Evolutionary conservation across 35 echinoderm and acorn worm genomes (phyloP).

Genomic region (Lytechinus pictus): DNA sequence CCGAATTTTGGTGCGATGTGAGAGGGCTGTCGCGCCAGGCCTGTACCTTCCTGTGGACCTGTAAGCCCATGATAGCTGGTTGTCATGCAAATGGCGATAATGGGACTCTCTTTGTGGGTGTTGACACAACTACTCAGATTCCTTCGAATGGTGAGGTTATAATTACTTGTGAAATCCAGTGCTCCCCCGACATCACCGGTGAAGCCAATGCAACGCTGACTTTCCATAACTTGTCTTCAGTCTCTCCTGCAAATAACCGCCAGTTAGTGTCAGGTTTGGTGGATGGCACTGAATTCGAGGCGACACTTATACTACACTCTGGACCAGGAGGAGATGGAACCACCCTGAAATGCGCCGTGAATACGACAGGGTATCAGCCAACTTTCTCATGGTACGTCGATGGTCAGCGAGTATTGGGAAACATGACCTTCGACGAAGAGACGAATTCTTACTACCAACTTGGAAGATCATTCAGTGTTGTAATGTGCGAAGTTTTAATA

Average conservation of each 20-base stretch:
- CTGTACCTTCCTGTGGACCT: not conserved
- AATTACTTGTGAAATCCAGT: not conserved
- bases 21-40: not conserved
- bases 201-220: not conserved
- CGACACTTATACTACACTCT: not conserved
- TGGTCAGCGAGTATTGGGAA: not conserved
- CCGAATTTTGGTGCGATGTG: not conserved
- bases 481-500: not conserved
- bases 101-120: not conserved
- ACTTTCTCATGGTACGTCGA: not conserved
- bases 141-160: not conserved
- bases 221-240: not conserved
- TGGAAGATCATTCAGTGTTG: not conserved
- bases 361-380: not conserved
- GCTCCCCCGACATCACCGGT: not conserved
- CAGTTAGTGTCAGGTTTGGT: not conserved
- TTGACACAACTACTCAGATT: not conserved
- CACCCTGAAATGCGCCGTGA: not conserved
- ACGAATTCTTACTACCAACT: not conserved
- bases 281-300: not conserved
- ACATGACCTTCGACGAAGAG: not conserved
- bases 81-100: not conserved
- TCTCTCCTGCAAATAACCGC: not conserved
- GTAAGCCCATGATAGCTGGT: not conserved
- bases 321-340: not conserved